Base-by-base conservation (phyloP, 2,888 invertebrate genomes). In the Rhyacophila evoluta region DNA sequence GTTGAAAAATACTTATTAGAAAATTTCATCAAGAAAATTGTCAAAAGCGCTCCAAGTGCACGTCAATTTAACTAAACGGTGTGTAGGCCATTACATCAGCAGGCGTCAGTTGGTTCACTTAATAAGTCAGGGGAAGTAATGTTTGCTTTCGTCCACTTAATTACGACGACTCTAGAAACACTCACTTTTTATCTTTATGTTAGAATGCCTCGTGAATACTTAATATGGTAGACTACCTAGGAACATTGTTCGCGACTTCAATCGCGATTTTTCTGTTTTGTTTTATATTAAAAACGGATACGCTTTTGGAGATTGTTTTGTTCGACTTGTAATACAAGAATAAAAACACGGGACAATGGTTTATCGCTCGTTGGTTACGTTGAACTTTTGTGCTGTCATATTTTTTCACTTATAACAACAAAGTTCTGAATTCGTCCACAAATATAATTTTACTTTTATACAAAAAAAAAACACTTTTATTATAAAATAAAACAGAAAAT, bases 1-100 rank as follows among this genome's bases (percentile, higher is more conserved):
- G 19, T 55, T 55, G 55, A 55, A 55, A 55, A 55, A 55, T 39
- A 12, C 39, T 39, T 39, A 39, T 55, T 25, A 55, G 55, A 10
- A 55, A 55, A 19, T 55, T 55, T 55, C 25, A n/a, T 12, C 25
- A 19, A 55, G 55, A 55, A 55, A 55, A 55, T 55, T 55, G 55
- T 55, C 55, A 55, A 55, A 55, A 55, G 25, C 19, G 55, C 10
- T 55, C 19, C 55, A 55, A 55, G 55, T 55, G 55, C 55, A 55
- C 55, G 55, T 55, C 55, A 55, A 19, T 55, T 55, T 55, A 55
- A 19, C 55, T 55, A 55, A 55, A 55, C 55, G 55, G 55, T 55
- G 55, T 55, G 55, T 55, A 55, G 55, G 55, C 55, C 15, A 19
- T 55, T 55, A 55, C 55, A 2, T 33, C 55, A 19, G 19, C 0